Evolutionary conservation across 2,797 vertebrate genomes (phyloP).

Genomic region (Fistularia commersonii): DNA sequence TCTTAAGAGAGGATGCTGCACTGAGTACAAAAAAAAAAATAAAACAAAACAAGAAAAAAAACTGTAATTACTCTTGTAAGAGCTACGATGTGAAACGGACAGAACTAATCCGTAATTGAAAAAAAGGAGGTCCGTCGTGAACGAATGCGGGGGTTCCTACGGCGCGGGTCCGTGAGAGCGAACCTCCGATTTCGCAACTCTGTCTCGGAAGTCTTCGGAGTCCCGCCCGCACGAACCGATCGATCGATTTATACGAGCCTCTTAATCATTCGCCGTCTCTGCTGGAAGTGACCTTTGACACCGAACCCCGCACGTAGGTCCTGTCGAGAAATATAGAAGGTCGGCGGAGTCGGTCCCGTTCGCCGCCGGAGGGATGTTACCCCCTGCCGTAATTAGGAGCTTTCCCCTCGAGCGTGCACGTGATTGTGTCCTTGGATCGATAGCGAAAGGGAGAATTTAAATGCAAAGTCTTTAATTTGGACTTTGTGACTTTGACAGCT

Average conservation of each 20-base stretch:
- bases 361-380: constrained; percentile 38
- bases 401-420: constrained; percentile 15
- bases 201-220: constrained; percentile 33
- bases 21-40: too few relatives aligned
- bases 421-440: constrained; percentile 1
- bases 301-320: constrained; percentile 20
- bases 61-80: constrained; percentile 46
- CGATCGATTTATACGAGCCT: constrained; percentile 36
- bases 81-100: constrained; percentile 19
- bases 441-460: too few relatives aligned
- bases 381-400: constrained; percentile 29
- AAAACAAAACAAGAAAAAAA: constrained; percentile 21
- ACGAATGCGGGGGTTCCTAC: neutral
- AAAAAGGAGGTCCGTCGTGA: constrained; percentile 1
- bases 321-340: constrained; percentile 32
- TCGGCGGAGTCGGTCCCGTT: constrained; percentile 54
- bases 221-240: constrained; percentile 31
- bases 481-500: too few relatives aligned
- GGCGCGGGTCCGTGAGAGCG: too few relatives aligned
- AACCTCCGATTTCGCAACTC: too few relatives aligned
- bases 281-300: constrained; percentile 50
- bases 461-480: too few relatives aligned
- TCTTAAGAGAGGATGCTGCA: constrained; percentile 29
- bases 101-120: constrained; percentile 25
- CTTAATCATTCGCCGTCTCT: constrained; percentile 43